A percentile compares a stretch with the other conserved stretches of the same genome.
Evolutionary conservation across 2,797 vertebrate genomes (phyloP).

Genomic region (Lagodon rhomboides): DNA sequence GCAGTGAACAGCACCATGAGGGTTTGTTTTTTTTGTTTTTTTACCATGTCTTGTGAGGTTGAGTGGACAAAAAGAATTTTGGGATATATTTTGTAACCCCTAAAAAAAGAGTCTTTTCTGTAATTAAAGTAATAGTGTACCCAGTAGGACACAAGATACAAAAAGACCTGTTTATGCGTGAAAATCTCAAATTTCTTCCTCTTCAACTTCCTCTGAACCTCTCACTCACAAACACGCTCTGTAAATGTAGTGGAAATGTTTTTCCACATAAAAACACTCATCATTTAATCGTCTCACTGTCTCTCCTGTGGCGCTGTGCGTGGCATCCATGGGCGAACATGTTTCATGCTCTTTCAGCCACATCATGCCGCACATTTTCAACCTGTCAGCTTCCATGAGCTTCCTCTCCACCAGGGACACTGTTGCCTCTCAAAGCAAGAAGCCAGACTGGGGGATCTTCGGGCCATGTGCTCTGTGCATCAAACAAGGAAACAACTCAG

Average conservation of each 20-base stretch:
- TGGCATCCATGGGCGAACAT: constrained; percentile 73
- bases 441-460: constrained; percentile 34
- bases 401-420: constrained; percentile 74
- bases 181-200: background rate
- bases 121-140: background rate
- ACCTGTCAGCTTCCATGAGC: constrained; percentile 82
- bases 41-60: constrained; percentile 26
- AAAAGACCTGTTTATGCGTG: background rate
- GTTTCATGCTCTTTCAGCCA: constrained; percentile 84
- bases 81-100: background rate
- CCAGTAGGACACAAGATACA: background rate
- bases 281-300: constrained; percentile 53
- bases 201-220: background rate
- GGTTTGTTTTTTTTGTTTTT: too few relatives aligned
- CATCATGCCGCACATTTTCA: constrained; percentile 85
- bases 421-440: constrained; percentile 57
- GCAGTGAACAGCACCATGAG: constrained; percentile 33
- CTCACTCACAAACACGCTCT: background rate
- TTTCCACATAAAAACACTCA: constrained; percentile 7
- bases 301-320: constrained; percentile 65
- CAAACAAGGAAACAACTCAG: constrained; percentile 8
- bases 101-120: background rate
- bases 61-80: background rate
- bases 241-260: constrained; percentile 3
- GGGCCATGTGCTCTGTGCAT: constrained; percentile 54